Evolutionary conservation across 2,888 invertebrate species (phyloP).

Genomic region (Chymomyza amoena): DNA sequence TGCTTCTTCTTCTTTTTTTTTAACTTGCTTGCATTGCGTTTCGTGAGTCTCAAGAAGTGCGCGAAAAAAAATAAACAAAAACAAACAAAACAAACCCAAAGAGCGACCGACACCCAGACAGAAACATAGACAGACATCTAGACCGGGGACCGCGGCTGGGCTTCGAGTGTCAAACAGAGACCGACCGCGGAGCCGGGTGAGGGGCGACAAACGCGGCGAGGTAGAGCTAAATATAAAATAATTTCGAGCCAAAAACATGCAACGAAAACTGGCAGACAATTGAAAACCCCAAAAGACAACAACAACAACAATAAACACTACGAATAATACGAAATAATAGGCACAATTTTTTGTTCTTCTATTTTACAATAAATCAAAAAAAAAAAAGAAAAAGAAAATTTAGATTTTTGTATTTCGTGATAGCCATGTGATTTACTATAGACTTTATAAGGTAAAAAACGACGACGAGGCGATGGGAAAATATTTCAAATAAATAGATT

Average conservation of each 20-base stretch:
- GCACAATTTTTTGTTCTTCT: constrained; percentile 15
- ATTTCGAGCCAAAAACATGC: constrained; percentile 6
- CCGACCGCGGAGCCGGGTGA: not conserved
- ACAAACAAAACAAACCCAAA: not conserved
- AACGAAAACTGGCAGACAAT: not conserved
- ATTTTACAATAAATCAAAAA: constrained; percentile 29
- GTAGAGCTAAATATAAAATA: constrained; percentile 61
- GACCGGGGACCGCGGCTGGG: not conserved
- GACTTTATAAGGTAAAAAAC: not conserved
- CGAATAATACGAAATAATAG: constrained; percentile 28
- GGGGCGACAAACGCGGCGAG: too few relatives aligned
- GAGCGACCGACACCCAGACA: not conserved
- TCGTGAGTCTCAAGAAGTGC: constrained; percentile 39
- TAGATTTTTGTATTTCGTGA: not conserved
- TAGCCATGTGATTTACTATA: not conserved
- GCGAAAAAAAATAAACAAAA: constrained; percentile 22
- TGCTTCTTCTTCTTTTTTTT: constrained; percentile 1
- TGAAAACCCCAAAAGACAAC: not conserved
- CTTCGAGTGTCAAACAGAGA: not conserved
- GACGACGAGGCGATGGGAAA: not conserved
- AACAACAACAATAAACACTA: not conserved
- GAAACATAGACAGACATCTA: not conserved
- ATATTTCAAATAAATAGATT: not conserved
- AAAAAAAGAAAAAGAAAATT: constrained; percentile 13
- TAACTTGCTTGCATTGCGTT: constrained; percentile 14